Evolutionary conservation across 2,113 vertebrate genomes (phyloP), one percentile per base, ranked within the genome.

Genomic region (Psilopsiagon aurifrons): DNA sequence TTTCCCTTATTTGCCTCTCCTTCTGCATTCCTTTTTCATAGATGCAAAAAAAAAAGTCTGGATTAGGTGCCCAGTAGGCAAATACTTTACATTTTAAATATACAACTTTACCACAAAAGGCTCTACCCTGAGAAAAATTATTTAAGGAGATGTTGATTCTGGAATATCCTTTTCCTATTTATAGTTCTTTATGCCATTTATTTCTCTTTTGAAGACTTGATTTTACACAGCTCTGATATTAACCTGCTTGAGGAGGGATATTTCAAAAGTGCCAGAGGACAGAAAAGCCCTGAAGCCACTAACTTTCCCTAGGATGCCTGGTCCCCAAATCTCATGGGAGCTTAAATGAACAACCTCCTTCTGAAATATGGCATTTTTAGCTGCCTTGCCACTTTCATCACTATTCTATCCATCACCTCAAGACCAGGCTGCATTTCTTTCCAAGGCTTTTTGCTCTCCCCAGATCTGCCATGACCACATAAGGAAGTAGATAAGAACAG

Each of bases 51-150:
- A 75, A 66, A 33, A 59, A 35, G 14, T 7, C 62, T 35, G 54
- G 16, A 59, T 54, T 51, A 84, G 29, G 24, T 68, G 55, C 77
- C 66, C 41, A 92, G 41, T 19, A 84, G 49, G 88, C 91, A 94
- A 95, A 91, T 85, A 87, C 22, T 96, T 92, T 59, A 69, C 13
- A 91, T 89, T 92, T 94, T 87, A 95, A 92, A 87, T 76, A 80
- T 14, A 24, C 22, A 86, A 55, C 22, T 83, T 83, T 66, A 90
- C 51, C 66, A 83, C 27, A 24, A 76, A 93, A 86, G 31, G 43
- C 63, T 62, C 41, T 69, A 94, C 41, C 62, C 70, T 55, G 57
- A 86, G 70, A 92, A 93, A 93, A 91, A 82, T 9, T 8, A 69
- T 47, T 90, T 81, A 84, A 91, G 67, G 86, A 1, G 9, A 87